Percentiles rank a stretch among this genome's conserved stretches.
phyloP scores from a whole-genome alignment of 2,888 invertebrate species.

The Celastrina argiolus region DNA sequence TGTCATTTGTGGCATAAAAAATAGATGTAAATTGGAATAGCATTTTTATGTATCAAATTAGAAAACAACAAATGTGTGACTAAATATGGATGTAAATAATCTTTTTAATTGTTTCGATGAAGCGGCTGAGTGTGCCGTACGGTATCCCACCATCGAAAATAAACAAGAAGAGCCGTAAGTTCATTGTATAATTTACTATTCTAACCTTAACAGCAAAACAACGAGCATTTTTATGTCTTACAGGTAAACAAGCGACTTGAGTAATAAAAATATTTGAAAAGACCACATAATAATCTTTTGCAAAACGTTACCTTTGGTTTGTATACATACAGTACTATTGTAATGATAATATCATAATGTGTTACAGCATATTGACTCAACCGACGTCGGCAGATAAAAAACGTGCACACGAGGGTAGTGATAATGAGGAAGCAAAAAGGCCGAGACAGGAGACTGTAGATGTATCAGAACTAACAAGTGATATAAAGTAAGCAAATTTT shows the following conservation, averaged over 20 bases:
- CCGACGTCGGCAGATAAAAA: constrained; percentile 43
- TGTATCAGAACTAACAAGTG: constrained; percentile 49
- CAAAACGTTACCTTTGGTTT: background rate
- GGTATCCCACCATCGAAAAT: constrained; percentile 48
- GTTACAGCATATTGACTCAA: constrained; percentile 31
- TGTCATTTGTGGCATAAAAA: too few species aligned
- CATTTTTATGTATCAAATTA: background rate
- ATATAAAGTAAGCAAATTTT: constrained; percentile 57
- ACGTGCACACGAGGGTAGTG: constrained; percentile 57
- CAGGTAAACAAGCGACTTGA: background rate
- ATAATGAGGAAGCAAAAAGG: constrained; percentile 59
- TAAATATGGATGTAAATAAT: constrained; percentile 53
- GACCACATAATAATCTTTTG: background rate
- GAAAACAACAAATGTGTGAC: background rate
- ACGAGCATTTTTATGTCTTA: background rate
- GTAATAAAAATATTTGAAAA: background rate
- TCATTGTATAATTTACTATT: constrained; percentile 36
- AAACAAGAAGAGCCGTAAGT: constrained; percentile 49
- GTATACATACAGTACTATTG: background rate
- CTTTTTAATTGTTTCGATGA: constrained; percentile 71
- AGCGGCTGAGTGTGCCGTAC: constrained; percentile 44
- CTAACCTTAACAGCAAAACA: constrained; percentile 16
- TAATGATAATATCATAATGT: background rate
- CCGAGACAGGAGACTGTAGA: constrained; percentile 53
- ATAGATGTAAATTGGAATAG: too few species aligned